These are phyloP conservation scores for Triplophysa siluroides DNA, from an alignment of 2,113 vertebrate genomes.

Conservation along the genomic window DNA sequence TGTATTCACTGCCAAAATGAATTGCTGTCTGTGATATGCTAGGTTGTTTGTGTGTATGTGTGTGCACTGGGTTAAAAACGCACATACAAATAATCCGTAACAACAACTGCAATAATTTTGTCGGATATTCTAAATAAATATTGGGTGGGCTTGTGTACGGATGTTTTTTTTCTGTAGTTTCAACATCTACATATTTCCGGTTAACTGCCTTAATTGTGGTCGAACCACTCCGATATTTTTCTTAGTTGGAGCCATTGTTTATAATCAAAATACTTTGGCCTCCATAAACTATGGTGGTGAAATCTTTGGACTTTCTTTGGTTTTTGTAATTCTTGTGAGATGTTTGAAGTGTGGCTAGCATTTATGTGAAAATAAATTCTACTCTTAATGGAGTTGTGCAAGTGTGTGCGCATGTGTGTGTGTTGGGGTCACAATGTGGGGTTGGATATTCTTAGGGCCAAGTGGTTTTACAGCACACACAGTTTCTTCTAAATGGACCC, in stretches of 20 bases:
- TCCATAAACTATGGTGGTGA: conserved; percentile 22
- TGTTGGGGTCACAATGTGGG: neutral
- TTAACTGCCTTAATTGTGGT: neutral
- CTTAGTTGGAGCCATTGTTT: conserved; percentile 22
- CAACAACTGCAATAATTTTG: neutral
- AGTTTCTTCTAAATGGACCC: conserved; percentile 41
- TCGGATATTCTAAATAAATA: neutral
- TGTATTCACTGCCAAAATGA: neutral
- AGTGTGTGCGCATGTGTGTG: conserved; percentile 16
- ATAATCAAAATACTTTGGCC: conserved; percentile 32
- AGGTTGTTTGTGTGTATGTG: neutral
- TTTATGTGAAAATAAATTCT: conserved; percentile 46
- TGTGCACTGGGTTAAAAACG: neutral
- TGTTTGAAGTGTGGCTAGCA: conserved; percentile 41
- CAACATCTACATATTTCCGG: conserved; percentile 5
- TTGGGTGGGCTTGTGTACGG: neutral
- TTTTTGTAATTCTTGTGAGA: conserved; percentile 60
- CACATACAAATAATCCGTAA: neutral
- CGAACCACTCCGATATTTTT: neutral
- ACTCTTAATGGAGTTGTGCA: conserved; percentile 41
- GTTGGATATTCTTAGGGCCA: conserved; percentile 22
- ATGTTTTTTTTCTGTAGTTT: neutral
- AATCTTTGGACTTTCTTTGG: conserved; percentile 61
- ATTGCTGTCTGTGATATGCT: neutral
- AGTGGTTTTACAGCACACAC: conserved; percentile 31